Evolutionary conservation across 2,113 vertebrate genomes (phyloP).

Genomic region (Callionymus lyra): DNA sequence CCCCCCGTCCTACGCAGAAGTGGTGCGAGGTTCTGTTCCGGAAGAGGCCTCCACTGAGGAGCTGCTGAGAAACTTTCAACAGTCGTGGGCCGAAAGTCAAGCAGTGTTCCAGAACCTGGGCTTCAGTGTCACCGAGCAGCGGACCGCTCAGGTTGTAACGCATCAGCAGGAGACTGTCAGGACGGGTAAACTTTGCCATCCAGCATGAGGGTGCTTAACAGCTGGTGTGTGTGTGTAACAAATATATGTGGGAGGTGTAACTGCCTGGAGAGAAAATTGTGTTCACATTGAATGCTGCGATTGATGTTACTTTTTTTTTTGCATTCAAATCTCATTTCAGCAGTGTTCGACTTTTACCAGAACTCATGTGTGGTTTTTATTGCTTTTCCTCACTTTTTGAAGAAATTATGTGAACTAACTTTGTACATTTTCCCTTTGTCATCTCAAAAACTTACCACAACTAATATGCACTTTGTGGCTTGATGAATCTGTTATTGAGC

Average conservation of each 20-base stretch:
- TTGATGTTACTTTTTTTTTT: conserved; percentile 6
- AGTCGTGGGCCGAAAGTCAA: conserved; percentile 80
- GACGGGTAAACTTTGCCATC: conserved; percentile 72
- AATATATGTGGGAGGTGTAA: too few relatives aligned
- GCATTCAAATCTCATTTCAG: too few relatives aligned
- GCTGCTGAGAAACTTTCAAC: conserved; percentile 75
- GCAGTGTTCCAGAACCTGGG: conserved; percentile 73
- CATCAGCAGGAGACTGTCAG: conserved; percentile 71
- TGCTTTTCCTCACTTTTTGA: too few relatives aligned
- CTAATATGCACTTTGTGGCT: too few relatives aligned
- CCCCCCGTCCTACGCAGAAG: conserved; percentile 85
- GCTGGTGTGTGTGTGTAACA: conserved; percentile 37
- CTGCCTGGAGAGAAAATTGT: too few relatives aligned
- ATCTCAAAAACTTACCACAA: too few relatives aligned
- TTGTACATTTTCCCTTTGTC: too few relatives aligned
- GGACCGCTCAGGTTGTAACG: conserved; percentile 65
- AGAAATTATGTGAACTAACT: too few relatives aligned
- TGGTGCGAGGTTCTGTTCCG: conserved; percentile 71
- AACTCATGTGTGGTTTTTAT: too few relatives aligned
- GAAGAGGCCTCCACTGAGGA: conserved; percentile 66
- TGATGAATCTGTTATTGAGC: too few relatives aligned
- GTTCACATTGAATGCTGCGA: too few relatives aligned
- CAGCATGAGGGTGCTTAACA: conserved; percentile 60
- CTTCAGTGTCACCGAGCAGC: conserved; percentile 68
- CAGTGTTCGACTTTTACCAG: too few relatives aligned